Conservation (phyloP, 2,113 vertebrate genomes). For the Cavia porcellus region DNA sequence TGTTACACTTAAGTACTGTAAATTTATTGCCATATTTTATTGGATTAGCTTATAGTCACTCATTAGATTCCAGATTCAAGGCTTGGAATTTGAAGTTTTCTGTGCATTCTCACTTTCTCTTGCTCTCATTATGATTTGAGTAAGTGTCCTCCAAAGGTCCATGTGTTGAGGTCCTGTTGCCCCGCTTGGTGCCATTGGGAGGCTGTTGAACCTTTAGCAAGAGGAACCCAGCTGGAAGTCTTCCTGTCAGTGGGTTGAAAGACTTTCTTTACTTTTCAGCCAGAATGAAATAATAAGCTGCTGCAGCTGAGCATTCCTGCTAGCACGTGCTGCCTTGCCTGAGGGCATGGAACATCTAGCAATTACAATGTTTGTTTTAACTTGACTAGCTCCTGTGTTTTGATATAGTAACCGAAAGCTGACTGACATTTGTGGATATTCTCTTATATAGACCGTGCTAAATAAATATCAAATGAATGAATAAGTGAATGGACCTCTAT, state of each 20-base stretch:
- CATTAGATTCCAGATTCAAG: neutral
- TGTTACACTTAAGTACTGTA: neutral
- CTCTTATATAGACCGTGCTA: neutral
- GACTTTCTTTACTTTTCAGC: neutral
- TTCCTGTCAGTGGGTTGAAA: neutral
- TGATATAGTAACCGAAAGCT: neutral
- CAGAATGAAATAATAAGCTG: no score
- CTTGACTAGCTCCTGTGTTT: neutral
- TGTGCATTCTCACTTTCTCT: neutral
- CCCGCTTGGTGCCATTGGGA: neutral
- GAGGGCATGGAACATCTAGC: neutral
- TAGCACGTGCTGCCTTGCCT: no score
- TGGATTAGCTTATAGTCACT: neutral
- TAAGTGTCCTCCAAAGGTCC: neutral
- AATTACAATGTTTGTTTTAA: neutral
- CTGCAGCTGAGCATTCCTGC: neutral
- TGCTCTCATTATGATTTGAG: neutral
- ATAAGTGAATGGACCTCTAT: neutral
- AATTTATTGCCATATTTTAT: neutral
- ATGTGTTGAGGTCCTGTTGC: no score
- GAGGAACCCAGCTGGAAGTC: no score
- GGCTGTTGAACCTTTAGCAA: neutral
- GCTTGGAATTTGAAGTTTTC: neutral
- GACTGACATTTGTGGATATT: neutral
- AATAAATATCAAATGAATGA: neutral